Evolutionary conservation across 1,140 invertebrate species (phyloP).

Genomic region (Zaprionus ghesquierei): DNA sequence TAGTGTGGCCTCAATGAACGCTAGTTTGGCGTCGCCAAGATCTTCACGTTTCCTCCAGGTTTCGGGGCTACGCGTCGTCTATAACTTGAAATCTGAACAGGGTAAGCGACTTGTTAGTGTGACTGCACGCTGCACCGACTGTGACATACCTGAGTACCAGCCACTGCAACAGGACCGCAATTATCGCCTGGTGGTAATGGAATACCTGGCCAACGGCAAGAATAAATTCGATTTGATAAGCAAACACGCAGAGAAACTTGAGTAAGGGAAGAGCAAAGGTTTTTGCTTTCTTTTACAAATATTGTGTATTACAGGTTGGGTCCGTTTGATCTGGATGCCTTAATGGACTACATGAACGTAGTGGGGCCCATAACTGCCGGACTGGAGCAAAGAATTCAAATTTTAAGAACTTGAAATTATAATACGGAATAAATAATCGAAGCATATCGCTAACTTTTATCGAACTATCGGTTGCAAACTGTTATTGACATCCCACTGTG

Average conservation of each 20-base stretch:
- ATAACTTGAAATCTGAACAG: constrained; percentile 82
- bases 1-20: constrained; percentile 83
- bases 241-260: constrained; percentile 52
- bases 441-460: neutral
- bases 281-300: neutral
- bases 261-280: constrained; percentile 32
- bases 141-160: constrained; percentile 86
- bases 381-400: constrained; percentile 50
- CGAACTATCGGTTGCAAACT: neutral
- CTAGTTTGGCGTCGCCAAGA: constrained; percentile 52
- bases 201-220: constrained; percentile 87
- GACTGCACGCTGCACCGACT: constrained; percentile 86
- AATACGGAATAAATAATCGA: neutral
- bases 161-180: constrained; percentile 82
- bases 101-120: constrained; percentile 85
- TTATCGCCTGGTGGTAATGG: constrained; percentile 87
- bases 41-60: constrained; percentile 85
- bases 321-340: constrained; percentile 62
- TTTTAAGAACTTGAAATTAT: constrained; percentile 10
- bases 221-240: constrained; percentile 84
- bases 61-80: constrained; percentile 83
- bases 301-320: constrained; percentile 32
- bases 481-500: neutral
- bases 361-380: constrained; percentile 64
- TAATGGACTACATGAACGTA: constrained; percentile 73